These are phyloP conservation scores for Macropus fuliginosus DNA, from an alignment of 2,797 vertebrate species.

Conservation along the genomic window DNA sequence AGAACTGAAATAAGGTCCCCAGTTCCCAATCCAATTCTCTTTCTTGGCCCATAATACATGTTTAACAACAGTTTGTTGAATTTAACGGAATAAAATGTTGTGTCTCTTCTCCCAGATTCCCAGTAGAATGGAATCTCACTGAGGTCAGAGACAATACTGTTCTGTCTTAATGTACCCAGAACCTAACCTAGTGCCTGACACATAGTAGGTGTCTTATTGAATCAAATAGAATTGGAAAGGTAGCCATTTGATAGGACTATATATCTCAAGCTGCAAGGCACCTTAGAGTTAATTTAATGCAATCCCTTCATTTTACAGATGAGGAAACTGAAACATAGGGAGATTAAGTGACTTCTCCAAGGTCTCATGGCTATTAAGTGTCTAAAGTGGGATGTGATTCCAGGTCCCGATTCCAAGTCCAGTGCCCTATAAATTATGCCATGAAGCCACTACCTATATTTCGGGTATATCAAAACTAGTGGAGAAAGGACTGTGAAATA, in stretches of 20 bases:
- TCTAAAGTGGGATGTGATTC: not conserved
- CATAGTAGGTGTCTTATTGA: not conserved
- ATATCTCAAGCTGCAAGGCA: not conserved
- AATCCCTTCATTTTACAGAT: not conserved
- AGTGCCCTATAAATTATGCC: not conserved
- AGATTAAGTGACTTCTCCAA: not conserved
- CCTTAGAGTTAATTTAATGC: not conserved
- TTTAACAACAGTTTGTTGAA: not conserved
- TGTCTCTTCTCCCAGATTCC: not conserved
- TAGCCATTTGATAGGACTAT: not conserved
- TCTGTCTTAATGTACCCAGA: not conserved
- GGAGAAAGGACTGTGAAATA: not conserved
- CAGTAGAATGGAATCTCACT: not conserved
- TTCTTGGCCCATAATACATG: not conserved
- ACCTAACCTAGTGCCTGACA: not conserved
- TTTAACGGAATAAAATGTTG: not conserved
- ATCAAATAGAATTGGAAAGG: not conserved
- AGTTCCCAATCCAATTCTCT: not conserved
- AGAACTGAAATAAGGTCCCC: not conserved
- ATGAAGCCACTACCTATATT: not conserved
- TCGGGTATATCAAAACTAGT: not conserved
- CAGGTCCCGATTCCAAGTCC: not conserved
- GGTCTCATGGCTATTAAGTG: not conserved
- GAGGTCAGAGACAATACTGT: not conserved
- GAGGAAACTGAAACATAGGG: not conserved